phyloP scores from a whole-genome alignment of 2,888 invertebrate genomes.

The Pammene fasciana region DNA sequence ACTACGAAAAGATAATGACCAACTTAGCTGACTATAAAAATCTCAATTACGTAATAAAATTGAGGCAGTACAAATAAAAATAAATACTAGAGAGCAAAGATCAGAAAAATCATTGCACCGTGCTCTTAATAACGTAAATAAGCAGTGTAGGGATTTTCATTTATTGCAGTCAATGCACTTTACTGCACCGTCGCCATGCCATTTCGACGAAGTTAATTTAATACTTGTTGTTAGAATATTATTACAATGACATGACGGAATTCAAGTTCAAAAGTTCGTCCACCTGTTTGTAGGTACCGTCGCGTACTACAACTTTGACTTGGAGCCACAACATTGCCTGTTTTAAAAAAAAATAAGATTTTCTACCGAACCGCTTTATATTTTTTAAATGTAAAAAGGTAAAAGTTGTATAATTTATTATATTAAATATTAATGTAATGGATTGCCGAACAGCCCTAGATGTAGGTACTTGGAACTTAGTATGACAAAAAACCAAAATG shows the following conservation, averaged over 20 bases:
- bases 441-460: no score
- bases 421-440: no score
- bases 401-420: no score
- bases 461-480: no score
- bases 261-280: conserved; percentile 34
- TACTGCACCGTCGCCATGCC: conserved; percentile 6
- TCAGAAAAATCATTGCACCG: conserved; percentile 5
- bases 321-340: no score
- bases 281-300: neutral
- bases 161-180: conserved; percentile 24
- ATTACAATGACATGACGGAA: conserved; percentile 24
- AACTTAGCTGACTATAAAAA: no score
- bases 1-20: no score
- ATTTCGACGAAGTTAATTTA: conserved; percentile 13
- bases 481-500: no score
- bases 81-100: conserved; percentile 29
- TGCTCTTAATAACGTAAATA: conserved; percentile 29
- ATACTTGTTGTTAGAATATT: conserved; percentile 23
- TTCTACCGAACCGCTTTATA: no score
- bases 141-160: neutral
- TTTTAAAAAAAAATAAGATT: no score
- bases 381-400: no score
- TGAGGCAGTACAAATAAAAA: conserved; percentile 3
- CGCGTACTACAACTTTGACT: no score
- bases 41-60: neutral